These are phyloP conservation scores for Euphonia xanthogaster DNA, from an alignment of 2,797 vertebrate species.

Conservation along the genomic window DNA sequence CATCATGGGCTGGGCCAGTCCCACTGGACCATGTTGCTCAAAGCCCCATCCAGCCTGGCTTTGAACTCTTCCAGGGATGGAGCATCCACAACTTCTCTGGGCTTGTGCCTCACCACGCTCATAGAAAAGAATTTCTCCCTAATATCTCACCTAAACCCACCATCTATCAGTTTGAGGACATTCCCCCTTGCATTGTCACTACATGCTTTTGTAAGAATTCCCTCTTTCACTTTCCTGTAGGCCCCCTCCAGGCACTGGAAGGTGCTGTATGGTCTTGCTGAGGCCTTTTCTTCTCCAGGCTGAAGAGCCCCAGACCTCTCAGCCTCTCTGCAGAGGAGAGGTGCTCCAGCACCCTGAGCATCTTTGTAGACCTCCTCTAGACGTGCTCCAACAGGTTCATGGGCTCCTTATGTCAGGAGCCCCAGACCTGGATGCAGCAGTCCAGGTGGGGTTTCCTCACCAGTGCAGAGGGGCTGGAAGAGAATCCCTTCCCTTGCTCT, in stretches of 20 bases:
- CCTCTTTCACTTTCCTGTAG: neutral
- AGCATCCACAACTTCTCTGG: neutral
- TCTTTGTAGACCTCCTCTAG: neutral
- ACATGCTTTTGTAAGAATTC: neutral
- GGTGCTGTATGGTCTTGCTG: rapidly evolving
- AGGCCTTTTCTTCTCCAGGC: neutral
- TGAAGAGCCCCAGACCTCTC: neutral
- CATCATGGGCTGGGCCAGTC: neutral
- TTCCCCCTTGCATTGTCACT: neutral
- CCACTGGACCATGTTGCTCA: neutral
- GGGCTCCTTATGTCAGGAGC: too few relatives aligned
- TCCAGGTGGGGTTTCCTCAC: neutral
- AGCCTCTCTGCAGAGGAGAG: neutral
- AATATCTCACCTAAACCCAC: neutral
- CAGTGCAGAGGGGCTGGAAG: neutral
- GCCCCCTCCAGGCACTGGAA: neutral
- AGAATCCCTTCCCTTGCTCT: neutral
- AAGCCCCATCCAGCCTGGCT: neutral
- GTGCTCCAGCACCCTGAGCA: neutral
- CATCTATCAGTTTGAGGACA: neutral
- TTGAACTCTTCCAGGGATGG: neutral
- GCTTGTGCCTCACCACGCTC: neutral
- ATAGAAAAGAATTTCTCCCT: neutral
- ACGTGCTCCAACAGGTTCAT: neutral
- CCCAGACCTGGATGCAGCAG: neutral